Conservation (phyloP, 2,888 invertebrate genomes). For the Tachina lurida region DNA sequence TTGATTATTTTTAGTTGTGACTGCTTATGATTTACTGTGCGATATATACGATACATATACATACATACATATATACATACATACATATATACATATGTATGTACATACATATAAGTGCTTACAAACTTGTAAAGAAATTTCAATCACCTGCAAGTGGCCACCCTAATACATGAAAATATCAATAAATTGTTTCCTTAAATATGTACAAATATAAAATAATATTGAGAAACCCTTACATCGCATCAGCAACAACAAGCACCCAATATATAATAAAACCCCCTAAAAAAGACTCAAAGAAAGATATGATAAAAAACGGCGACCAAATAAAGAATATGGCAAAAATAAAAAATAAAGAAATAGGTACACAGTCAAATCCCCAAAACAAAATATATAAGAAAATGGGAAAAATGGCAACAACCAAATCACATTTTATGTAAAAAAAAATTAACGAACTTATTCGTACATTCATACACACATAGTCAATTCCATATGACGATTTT, state of each 20-base stretch:
- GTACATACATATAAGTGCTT: not conserved
- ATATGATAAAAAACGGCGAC: conserved; percentile 51
- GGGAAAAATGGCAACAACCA: conserved; percentile 19
- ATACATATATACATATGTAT: not conserved
- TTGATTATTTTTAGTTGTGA: too few species aligned
- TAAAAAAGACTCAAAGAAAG: conserved; percentile 39
- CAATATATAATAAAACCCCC: conserved; percentile 57
- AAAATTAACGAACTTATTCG: conserved; percentile 59
- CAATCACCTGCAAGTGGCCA: too few species aligned
- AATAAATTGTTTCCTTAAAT: conserved; percentile 10
- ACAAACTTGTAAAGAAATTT: not conserved
- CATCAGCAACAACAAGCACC: conserved; percentile 24
- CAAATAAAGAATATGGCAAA: conserved; percentile 65
- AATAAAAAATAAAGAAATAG: conserved; percentile 38
- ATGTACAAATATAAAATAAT: not conserved
- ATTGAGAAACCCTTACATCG: conserved; percentile 55
- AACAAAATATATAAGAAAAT: conserved; percentile 39
- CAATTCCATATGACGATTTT: conserved; percentile 73
- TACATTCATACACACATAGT: conserved; percentile 26
- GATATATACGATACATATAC: not conserved
- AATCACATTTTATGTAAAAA: conserved; percentile 35
- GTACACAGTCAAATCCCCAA: conserved; percentile 55
- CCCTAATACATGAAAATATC: too few species aligned
- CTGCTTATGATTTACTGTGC: too few species aligned
- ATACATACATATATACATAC: not conserved